phyloP scores from a whole-genome alignment of 1,140 invertebrate genomes.

The Euura lappo region DNA sequence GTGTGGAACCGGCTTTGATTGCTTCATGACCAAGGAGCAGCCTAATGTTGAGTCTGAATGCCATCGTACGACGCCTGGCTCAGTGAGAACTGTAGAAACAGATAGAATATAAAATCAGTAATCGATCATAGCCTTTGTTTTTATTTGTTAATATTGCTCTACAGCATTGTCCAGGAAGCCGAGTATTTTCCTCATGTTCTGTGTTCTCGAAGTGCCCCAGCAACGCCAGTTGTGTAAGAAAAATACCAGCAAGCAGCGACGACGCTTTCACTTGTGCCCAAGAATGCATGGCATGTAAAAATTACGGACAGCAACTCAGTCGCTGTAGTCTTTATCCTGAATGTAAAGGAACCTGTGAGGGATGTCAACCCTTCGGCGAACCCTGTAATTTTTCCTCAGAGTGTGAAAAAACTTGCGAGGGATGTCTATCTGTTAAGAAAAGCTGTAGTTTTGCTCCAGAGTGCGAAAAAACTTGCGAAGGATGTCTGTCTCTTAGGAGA shows the following conservation, averaged over 20 bases:
- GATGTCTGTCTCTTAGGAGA: neutral
- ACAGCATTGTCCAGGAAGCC: neutral
- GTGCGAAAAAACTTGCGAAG: constrained; percentile 1
- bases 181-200: neutral
- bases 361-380: too few species aligned
- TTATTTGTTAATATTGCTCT: too few species aligned
- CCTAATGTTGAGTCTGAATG: neutral
- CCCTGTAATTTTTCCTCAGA: neutral
- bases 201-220: neutral
- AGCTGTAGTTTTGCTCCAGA: neutral
- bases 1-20: neutral
- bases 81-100: neutral
- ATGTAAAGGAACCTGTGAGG: too few species aligned
- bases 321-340: too few species aligned
- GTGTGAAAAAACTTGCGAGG: constrained; percentile 5
- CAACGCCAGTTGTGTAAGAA: neutral
- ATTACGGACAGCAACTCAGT: too few species aligned
- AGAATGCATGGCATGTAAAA: neutral
- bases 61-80: neutral
- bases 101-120: too few species aligned
- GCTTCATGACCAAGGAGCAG: neutral
- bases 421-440: neutral
- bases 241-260: neutral
- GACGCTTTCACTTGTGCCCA: neutral
- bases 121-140: too few species aligned